Base-by-base conservation (phyloP, 1,140 invertebrate species). In the Marisa cornuarietis region DNA sequence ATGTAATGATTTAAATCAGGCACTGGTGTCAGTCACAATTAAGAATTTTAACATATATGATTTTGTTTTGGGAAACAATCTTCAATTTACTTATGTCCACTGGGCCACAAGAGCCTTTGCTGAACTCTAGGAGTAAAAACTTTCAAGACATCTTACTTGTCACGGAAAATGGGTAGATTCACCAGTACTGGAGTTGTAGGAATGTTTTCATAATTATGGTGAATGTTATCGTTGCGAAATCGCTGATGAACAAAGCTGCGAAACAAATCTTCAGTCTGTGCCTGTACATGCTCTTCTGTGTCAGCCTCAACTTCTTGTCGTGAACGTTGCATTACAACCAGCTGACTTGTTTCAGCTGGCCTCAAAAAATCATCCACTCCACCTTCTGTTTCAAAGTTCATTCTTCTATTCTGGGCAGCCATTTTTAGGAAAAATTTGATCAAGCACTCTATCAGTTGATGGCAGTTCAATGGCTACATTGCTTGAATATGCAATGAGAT, bases 221-320 rank as follows among this genome's bases (percentile, higher is more conserved):
- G 75, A 51, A 81, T 81, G n/a, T 82, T 78, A 65, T 87, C 85
- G 76, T 85, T 79, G 13, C 78, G 74, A 62, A 85, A 87, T 51
- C 84, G 71, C 51, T 88, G 84, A 71, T 83, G 86, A n/a, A 88
- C 82, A 82, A 85, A 88, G 74, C 85, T 87, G 58, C 75, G 78
- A 42, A 88, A 85, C 9, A 88, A 80, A 71, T 82, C 86, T 66
- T 86, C 86, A 8, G 86, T 83, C 72, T 88, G 82, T 16, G 81
- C 79, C 24, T 78, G 54, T 9, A 88, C 87, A 81, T 86, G 81
- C 52, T 87, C 85, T 61, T 85, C 86, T 10, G 84, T 83, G 73
- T 88, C 87, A 61, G 85, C 85, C 26, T 75, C 77, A 42, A 85
- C 22, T 6, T 74, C 72, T n/a, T 73, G 78, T 52, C 77, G 79